Conservation (phyloP, 2,888 invertebrate species). For the Blera fallax region DNA sequence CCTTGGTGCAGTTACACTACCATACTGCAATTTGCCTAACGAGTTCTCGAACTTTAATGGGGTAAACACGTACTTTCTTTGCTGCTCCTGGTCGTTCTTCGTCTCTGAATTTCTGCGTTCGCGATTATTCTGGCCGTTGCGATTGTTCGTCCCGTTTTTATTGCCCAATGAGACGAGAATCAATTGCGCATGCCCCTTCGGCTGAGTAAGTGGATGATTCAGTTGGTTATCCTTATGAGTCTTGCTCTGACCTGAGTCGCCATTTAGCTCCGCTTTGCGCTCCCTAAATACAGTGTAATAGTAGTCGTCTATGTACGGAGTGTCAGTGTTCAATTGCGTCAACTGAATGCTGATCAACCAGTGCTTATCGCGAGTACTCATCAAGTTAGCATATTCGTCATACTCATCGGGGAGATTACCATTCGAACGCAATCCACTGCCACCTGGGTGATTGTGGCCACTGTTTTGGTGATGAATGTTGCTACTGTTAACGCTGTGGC, state of each 20-base stretch:
- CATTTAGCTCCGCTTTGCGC: conserved; percentile 84
- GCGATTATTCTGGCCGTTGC: conserved; percentile 84
- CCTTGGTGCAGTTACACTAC: conserved; percentile 94
- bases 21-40: conserved; percentile 94
- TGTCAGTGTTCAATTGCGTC: conserved; percentile 95
- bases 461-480: conserved; percentile 74
- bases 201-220: conserved; percentile 84
- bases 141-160: conserved; percentile 81
- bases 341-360: conserved; percentile 98
- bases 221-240: conserved; percentile 86
- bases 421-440: conserved; percentile 77
- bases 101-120: conserved; percentile 83
- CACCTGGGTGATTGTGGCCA: conserved; percentile 24
- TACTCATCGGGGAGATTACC: conserved; percentile 82
- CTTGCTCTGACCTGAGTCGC: conserved; percentile 84
- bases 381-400: conserved; percentile 95
- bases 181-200: conserved; percentile 82
- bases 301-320: conserved; percentile 98
- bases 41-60: conserved; percentile 97
- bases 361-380: conserved; percentile 96
- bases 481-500: conserved; percentile 76
- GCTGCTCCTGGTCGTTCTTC: conserved; percentile 85
- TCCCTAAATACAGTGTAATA: conserved; percentile 94
- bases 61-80: conserved; percentile 87
- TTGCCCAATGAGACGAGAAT: conserved; percentile 81